These are phyloP conservation scores for Caretta caretta DNA, from an alignment of 2,113 vertebrate genomes.

Conservation along the genomic window DNA sequence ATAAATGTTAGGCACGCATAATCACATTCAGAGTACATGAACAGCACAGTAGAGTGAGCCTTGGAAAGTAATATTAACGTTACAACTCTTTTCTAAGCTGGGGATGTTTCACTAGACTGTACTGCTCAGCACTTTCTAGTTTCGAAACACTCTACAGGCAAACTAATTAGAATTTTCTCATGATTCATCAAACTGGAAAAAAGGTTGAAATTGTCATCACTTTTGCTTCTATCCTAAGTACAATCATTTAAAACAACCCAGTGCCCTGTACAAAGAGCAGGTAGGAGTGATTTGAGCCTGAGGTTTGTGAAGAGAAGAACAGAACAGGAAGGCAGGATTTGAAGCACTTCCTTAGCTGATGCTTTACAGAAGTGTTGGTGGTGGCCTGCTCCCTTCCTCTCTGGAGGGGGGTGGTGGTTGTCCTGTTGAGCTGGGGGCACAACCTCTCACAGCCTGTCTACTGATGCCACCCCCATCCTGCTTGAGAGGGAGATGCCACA, in stretches of 20 bases:
- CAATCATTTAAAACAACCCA: neutral
- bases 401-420: neutral
- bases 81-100: neutral
- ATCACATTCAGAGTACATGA: neutral
- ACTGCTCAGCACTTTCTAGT: neutral
- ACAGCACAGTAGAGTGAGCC: neutral
- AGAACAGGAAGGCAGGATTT: neutral
- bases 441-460: neutral
- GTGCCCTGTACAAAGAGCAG: neutral
- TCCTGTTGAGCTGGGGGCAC: neutral
- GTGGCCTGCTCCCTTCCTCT: neutral
- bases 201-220: slow-evolving; percentile 13
- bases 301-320: neutral
- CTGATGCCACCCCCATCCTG: neutral
- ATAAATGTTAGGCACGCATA: neutral
- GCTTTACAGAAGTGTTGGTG: neutral
- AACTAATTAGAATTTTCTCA: slow-evolving; percentile 23
- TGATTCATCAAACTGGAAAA: neutral
- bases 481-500: neutral
- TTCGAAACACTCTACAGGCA: slow-evolving; percentile 28
- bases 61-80: neutral
- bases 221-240: slow-evolving; percentile 9
- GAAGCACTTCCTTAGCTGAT: neutral
- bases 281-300: neutral
- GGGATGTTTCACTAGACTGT: neutral